Base-by-base conservation (phyloP, 92 coral and sea anemone species). In the Bergia sp. region DNA sequence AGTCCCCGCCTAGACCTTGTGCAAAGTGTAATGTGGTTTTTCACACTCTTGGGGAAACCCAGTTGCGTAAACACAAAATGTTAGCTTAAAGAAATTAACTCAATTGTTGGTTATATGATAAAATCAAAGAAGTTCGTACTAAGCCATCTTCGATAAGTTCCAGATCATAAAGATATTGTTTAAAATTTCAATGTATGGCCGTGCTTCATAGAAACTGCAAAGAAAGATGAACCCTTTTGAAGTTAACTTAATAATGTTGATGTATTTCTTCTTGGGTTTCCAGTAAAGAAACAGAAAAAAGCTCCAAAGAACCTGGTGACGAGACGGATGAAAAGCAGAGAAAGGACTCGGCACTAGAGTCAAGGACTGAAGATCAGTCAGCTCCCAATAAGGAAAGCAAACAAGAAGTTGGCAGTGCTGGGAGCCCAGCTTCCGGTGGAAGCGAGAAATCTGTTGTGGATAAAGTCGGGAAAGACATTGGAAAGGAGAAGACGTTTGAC, bases 401-500 rank as follows among this genome's bases (percentile, higher is more conserved):
- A 65, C 74, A 81, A 37, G 79, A 87, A 77, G 75, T 20, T 1
- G 88, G 18, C 37, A 78, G 41, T 15, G 57, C 73, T 1, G 89
- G 75, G 39, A 40, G 76, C 0, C 3, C 50, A 69, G 87, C 79
- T 45, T 80, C 85, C 40, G 87, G 21, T 71, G 77, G 23, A 50
- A 67, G 42, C 20, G 45, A 84, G 64, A 71, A 71, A 29, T n/a
- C 42, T 9, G 49, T 9, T 23, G 80, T 23, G 20, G 85, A 23
- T 29, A 77, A 79, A 5, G 73, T 13, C 29, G 8, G 15, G 3
- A 36, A 42, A n/a, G 72, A 79, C 15, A 80, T 49, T 72, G 41
- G 18, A n/a, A 21, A 77, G 36, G 64, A 71, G 82, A 89, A 50
- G 45, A 78, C 15, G 16, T 75, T 92, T 1, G 92, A 92, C 43